Conservation (phyloP, 2,113 vertebrate species). For the Macaca fascicularis region T2T-MFA8v1.1 NC_088379.1:78251501-78252000, state of each 20-base stretch:
- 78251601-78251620: not conserved
- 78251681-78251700: not conserved
- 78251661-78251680: not conserved
- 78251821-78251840: not conserved
- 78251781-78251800: not conserved
- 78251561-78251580: not conserved
- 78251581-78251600: not conserved
- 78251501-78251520: not conserved
- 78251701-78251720: not conserved
- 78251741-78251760: not conserved
- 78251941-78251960: not conserved
- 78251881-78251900: not conserved
- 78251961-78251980: not conserved
- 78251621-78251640: not conserved
- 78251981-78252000: not conserved
- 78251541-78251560: not conserved
- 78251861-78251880: not conserved
- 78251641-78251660: not conserved
- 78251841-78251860: not conserved
- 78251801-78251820: not conserved
- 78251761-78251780: not conserved
- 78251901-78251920: not conserved
- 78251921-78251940: constrained; percentile 22
- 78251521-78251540: not conserved
- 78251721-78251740: not conserved